phyloP scores from a whole-genome alignment of 2,888 invertebrate species.

The Laspeyria flexula region DNA sequence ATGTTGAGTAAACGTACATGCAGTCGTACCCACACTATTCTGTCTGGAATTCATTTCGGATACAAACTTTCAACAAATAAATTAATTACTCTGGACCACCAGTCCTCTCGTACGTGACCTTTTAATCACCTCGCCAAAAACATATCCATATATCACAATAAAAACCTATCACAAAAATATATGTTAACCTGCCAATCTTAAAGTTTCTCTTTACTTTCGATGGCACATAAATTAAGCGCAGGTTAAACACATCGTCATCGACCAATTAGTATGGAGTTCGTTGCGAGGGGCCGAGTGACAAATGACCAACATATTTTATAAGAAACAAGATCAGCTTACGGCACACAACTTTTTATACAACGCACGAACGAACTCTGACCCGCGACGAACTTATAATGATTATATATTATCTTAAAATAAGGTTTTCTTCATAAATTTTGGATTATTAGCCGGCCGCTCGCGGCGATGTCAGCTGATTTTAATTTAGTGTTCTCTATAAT shows the following conservation, averaged over 20 bases:
- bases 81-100: background rate
- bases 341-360: slow-evolving; percentile 28
- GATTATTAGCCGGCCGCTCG: slow-evolving; percentile 26
- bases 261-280: slow-evolving; percentile 58
- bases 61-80: background rate
- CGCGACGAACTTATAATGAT: slow-evolving; percentile 20
- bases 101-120: slow-evolving; percentile 2
- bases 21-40: too few species aligned
- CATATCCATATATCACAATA: slow-evolving; percentile 11
- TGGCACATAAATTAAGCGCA: slow-evolving; percentile 44
- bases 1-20: too few species aligned
- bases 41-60: background rate
- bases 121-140: slow-evolving; percentile 5
- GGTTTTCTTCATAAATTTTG: slow-evolving; percentile 37
- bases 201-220: slow-evolving; percentile 41
- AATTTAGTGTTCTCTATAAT: slow-evolving; percentile 28
- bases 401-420: slow-evolving; percentile 41
- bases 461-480: slow-evolving; percentile 39
- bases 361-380: slow-evolving; percentile 62
- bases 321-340: slow-evolving; percentile 60
- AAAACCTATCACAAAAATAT: slow-evolving; percentile 34
- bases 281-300: slow-evolving; percentile 54
- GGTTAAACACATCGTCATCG: slow-evolving; percentile 49
- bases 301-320: slow-evolving; percentile 64
- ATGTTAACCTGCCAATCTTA: slow-evolving; percentile 30